A percentile compares a stretch with the other conserved stretches of the same genome.
phyloP scores from a whole-genome alignment of 2,797 vertebrate genomes.

The Emys orbicularis region DNA sequence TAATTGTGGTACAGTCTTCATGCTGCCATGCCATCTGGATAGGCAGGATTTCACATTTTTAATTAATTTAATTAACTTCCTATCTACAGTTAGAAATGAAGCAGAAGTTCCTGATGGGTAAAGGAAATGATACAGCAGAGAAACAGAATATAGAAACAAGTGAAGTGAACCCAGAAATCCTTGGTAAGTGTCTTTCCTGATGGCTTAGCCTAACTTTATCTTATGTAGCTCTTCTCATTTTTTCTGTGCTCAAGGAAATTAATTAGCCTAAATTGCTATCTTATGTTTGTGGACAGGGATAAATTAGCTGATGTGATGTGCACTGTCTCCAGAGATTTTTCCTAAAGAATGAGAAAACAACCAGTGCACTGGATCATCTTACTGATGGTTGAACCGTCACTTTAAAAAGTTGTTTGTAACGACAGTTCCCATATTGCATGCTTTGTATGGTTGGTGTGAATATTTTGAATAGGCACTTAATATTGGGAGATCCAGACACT shows the following conservation, averaged over 20 bases:
- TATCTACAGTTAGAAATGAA: slow-evolving; percentile 95
- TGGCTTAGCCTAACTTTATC: neutral
- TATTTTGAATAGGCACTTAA: neutral
- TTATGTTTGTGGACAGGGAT: neutral
- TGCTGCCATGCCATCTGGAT: slow-evolving; percentile 6
- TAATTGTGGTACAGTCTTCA: neutral
- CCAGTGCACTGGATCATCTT: neutral
- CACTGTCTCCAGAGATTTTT: neutral
- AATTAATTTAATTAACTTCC: slow-evolving; percentile 24
- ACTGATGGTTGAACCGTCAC: neutral
- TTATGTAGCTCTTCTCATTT: neutral
- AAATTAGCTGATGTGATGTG: accelerated
- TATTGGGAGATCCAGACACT: neutral
- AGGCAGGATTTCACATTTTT: slow-evolving; percentile 5
- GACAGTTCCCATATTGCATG: neutral
- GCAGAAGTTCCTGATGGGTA: slow-evolving; percentile 90
- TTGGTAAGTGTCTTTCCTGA: slow-evolving; percentile 85
- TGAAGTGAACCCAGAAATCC: slow-evolving; percentile 90
- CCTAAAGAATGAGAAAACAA: neutral
- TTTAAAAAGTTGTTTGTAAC: neutral
- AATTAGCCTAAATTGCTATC: neutral
- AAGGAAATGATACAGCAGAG: slow-evolving; percentile 87
- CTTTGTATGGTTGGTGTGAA: neutral
- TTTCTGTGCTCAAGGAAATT: neutral
- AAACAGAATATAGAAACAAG: slow-evolving; percentile 76